Evolutionary conservation across 1,140 invertebrate genomes (phyloP), one percentile per base, ranked within the genome.

Genomic region (Seison nebaliae): DNA sequence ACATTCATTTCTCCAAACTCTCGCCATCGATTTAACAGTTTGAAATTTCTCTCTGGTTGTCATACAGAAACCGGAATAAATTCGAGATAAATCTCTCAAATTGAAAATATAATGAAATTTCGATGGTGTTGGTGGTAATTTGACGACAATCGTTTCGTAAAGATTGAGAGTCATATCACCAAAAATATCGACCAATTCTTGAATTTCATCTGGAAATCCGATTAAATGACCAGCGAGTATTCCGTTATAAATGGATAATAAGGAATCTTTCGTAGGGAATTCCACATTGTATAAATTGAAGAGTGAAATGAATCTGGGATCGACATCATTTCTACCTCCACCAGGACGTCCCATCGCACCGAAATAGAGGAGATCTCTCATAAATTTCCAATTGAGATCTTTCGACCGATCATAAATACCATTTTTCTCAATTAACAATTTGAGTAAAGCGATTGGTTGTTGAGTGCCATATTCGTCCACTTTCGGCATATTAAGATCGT

Each of bases 71-170:
- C 78, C 78, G 24, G 69, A 69, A 41, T 69, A 70, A 18, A 83
- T 70, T 32, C 75, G 66, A 1, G 76, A 79, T 31, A 86, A 57
- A 63, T 86, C 79, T 43, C 77, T 67, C 54, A 84, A 66, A 54
- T 83, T 84, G 57, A 83, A 86, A 41, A 81, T 76, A 54, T 84
- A 84, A 54, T 84, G 78, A 59, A 84, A 84, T 54, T 78, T 83
- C 4, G 71, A 72, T 4, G 80, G 80, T 0, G 76, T 83, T 12
- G 78, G 76, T n/a, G 76, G 74, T 34, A 84, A 52, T 44, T 77
- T 70, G 12, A 64, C 59, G 34, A 73, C 68, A 21, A 76, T 64
- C 35, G 67, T 50, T 35, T 76, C 71, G 49, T 80, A 84, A n/a
- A 83, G 55, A 23, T 72, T 64, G 35, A 83, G 58, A 0, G 74